Evolutionary conservation across 1,140 invertebrate genomes (phyloP), one percentile per base, ranked within the genome.

Genomic region (Gryon sp.): DNA sequence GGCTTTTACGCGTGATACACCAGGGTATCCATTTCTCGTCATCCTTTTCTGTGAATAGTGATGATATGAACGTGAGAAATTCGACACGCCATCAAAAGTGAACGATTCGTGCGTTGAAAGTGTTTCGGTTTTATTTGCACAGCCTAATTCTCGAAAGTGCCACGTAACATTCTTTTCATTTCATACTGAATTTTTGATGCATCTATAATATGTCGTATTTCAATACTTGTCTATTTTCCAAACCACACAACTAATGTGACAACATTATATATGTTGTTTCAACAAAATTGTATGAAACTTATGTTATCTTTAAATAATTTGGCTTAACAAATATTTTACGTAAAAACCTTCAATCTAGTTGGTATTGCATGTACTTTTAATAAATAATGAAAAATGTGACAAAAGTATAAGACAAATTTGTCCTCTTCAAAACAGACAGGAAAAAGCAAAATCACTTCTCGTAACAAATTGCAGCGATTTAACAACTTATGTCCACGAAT

Each of bases 31-130:
- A 73, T 73, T 70, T 76, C 52, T 75, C 57, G 57, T 50, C 34
- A 41, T 65, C 48, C 50, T 57, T 66, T 66, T 30, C 20, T 22
- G 45, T 40, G 57, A 66, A 75, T 66, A 62, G 52, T 34, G 50
- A 36, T 62, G 46, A 65, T 74, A 73, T 74, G 70, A 66, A 66
- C 55, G 53, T 65, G 52, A 62, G 62, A 66, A 75, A 66, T 75
- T 66, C 53, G 62, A 75, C 60, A 60, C 70, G 36, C 62, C 62
- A 57, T 66, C 70, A 40, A 34, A 60, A 75, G 24, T 41, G 62
- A 66, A 53, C 62, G 53, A 66, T 66, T 59, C 36, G 9, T 11
- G 9, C 22, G 16, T 15, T 28, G 16, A 66, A 65, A 53, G 60
- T 53, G 34, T 43, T 60, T 55, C 50, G 11, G 19, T 53, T 66